Evolutionary conservation across 2,888 invertebrate genomes (phyloP).

Genomic region (Endomychus coccineus): DNA sequence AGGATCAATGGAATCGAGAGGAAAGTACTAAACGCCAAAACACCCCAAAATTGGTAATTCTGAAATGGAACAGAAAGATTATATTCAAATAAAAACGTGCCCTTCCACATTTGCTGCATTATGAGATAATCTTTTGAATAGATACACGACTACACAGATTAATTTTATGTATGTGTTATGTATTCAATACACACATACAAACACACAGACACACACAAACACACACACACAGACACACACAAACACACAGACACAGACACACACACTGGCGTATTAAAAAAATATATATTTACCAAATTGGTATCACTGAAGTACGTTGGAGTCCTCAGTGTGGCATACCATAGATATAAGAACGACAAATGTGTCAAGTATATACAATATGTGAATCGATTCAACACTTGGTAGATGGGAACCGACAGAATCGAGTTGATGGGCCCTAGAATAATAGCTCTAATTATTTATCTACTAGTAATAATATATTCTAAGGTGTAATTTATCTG

Average conservation of each 20-base stretch:
- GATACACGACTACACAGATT: too few species aligned
- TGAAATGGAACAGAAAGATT: conserved; percentile 4
- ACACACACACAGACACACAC: too few species aligned
- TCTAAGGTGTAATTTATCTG: too few species aligned
- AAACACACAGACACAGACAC: too few species aligned
- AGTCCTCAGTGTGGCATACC: conserved; percentile 7
- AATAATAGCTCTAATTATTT: too few species aligned
- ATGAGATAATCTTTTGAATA: too few species aligned
- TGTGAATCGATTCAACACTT: conserved; percentile 45
- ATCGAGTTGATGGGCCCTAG: conserved; percentile 46
- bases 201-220: too few species aligned
- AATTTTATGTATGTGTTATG: too few species aligned
- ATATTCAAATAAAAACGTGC: not conserved
- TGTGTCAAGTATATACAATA: conserved; percentile 47
- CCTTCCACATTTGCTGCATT: too few species aligned
- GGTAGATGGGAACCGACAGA: conserved; percentile 43
- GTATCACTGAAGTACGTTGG: conserved; percentile 13
- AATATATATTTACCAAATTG: conserved; percentile 13
- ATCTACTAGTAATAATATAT: too few species aligned
- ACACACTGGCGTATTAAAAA: too few species aligned
- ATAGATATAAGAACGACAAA: conserved; percentile 20
- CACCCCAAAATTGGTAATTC: conserved; percentile 13
- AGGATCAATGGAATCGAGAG: conserved; percentile 12
- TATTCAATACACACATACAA: too few species aligned
- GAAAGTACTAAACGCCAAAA: conserved; percentile 8